Base-by-base conservation (phyloP, 92 coral and sea anemone species). In the Palythoa grandiflora region DNA sequence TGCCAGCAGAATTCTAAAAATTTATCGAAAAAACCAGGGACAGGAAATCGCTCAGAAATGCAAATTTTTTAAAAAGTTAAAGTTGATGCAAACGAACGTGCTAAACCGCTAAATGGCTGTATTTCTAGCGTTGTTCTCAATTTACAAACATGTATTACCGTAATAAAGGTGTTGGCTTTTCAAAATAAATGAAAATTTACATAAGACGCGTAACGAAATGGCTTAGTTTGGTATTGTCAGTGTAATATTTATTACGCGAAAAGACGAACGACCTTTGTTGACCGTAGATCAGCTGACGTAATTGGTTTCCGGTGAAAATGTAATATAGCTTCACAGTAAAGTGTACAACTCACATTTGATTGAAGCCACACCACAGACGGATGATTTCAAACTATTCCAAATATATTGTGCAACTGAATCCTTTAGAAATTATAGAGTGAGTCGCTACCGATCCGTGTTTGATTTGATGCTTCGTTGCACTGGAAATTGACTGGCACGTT, bases 261-360 rank as follows among this genome's bases (percentile, higher is more conserved):
- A 28, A 36, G 47, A 63, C 20, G 28, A 4, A 1, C 79, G 61
- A 75, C 61, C 78, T 73, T 73, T 75, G 68, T 53, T 12, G 16
- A 47, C 19, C 40, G 48, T 2, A 20, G 21, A 73, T n/a, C 28
- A 8, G 13, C 48, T 77, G 83, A 77, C 83, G 83, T 54, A 53
- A 54, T 54, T 17, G n/a, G 17, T 57, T 53, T 54, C 83, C 68
- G 83, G 68, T 5, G 48, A 54, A 55, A 77, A 36, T 77, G 53
- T 47, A 77, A 77, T 77, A 77, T 54, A 68, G 54, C 83, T 77
- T 53, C 83, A 77, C 40, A 7, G 53, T 52, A 11, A 35, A 54
- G 83, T 20, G 21, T 37, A 65, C 38, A 38, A 20, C 17, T 77
- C 38, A 51, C 39, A 20, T 53, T 3, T 28, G 70, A 20, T 21